Conservation (phyloP, 2,888 invertebrate species). For the Ceraclea dissimilis region DNA sequence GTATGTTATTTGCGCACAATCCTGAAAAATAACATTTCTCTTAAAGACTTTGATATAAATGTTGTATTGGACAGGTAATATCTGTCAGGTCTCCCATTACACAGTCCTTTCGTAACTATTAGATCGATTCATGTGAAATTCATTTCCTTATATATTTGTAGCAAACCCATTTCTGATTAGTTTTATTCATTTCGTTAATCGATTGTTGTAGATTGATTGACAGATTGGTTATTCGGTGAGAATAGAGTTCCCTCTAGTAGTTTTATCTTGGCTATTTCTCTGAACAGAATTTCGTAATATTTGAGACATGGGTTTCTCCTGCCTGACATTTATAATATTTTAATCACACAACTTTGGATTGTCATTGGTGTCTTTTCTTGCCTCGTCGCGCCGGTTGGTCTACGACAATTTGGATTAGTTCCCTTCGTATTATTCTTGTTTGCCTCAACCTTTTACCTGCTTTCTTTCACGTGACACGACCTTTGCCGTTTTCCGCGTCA, state of each 20-base stretch:
- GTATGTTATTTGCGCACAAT: too few species aligned
- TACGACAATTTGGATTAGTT: neutral
- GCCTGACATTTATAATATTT: neutral
- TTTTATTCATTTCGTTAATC: too few species aligned
- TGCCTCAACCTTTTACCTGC: conserved; percentile 10
- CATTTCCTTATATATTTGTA: too few species aligned
- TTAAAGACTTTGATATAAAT: too few species aligned
- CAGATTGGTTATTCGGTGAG: neutral
- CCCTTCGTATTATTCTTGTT: neutral
- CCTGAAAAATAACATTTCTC: too few species aligned
- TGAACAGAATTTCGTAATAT: neutral
- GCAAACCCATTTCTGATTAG: too few species aligned
- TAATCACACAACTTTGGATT: neutral
- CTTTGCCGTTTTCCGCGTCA: conserved; percentile 25
- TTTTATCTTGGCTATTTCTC: neutral
- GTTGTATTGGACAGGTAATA: too few species aligned
- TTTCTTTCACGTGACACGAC: conserved; percentile 18
- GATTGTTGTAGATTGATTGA: neutral
- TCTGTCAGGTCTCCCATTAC: too few species aligned
- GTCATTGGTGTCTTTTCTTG: neutral
- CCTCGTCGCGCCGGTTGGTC: neutral
- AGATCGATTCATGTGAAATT: too few species aligned
- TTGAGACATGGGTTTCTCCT: neutral
- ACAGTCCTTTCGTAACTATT: too few species aligned
- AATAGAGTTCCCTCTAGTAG: neutral